Evolutionary conservation across 2,888 invertebrate species (phyloP), one percentile per base, ranked within the genome.

Genomic region (Theodoxus fluviatilis): DNA sequence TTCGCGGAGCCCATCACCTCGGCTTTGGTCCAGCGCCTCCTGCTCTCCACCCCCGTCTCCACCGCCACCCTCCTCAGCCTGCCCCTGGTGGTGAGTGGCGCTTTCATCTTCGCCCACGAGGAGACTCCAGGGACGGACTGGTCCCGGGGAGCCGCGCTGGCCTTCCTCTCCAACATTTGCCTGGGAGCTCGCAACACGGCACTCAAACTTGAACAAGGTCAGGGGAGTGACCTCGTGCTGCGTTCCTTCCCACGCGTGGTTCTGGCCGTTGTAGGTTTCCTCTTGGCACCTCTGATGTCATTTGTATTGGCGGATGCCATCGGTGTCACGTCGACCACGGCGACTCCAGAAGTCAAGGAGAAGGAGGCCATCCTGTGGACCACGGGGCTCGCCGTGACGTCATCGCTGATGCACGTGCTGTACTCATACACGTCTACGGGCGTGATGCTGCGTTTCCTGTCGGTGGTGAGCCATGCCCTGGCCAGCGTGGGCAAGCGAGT

Each of bases 1-100:
- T 47, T 72, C 25, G 63, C 71, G 55, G 74, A 74, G 38, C 74
- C 74, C 57, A 65, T 74, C 18, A 73, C 73, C 6, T 59, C 70
- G 4, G 73, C 74, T 1, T 12, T 73, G 22, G 52, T 71, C 12
- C 67, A 72, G n/a, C 67, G 38, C 12, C 1, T 73, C 37, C 52
- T 74, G 31, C 65, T 71, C 3, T 71, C 68, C 15, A 47, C 47
- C 4, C 47, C 64, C 22, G 22, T 73, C 40, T 49, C 68, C 7
- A 35, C n/a, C 49, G 15, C 68, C 15, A 43, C 67, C 12, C 40
- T 22, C 9, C 25, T 64, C 22, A 73, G 73, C 37, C 52, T 73
- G 18, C 73, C 73, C 0, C 35, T 70, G 18, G 61, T 70, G 15
- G 66, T 73, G 18, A 31, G 33, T 35, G 73, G 73, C n/a, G 68